These are phyloP conservation scores for Brachionus koreanus DNA, from an alignment of 1,140 invertebrate species.

Conservation along the genomic window DNA sequence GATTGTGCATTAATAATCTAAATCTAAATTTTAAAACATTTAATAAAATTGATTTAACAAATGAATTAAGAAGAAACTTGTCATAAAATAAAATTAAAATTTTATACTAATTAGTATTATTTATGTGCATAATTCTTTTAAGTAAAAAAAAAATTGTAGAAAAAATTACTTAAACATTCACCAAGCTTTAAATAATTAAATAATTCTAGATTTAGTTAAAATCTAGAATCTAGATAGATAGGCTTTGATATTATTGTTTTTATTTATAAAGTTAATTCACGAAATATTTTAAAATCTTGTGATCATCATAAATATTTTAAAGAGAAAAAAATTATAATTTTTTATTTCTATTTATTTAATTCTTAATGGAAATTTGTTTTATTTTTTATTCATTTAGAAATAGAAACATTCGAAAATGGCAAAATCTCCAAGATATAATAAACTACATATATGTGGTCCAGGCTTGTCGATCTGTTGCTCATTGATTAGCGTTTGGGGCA, in stretches of 20 bases:
- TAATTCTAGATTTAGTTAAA: neutral
- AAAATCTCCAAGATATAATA: constrained; percentile 20
- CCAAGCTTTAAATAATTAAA: neutral
- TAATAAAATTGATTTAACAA: no score
- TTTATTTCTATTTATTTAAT: constrained; percentile 6
- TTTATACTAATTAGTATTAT: neutral
- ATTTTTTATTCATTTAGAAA: neutral
- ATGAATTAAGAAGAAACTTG: no score
- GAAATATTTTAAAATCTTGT: neutral
- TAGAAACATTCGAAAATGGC: neutral
- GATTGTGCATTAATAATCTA: no score
- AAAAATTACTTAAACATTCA: neutral
- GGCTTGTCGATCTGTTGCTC: constrained; percentile 32
- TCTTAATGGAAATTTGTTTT: neutral
- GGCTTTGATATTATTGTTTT: neutral
- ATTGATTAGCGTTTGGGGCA: constrained; percentile 41
- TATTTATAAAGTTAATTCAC: neutral
- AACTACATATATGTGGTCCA: constrained; percentile 36
- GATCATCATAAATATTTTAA: neutral
- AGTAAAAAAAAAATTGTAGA: neutral
- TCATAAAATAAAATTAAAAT: no score
- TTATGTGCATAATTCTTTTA: neutral
- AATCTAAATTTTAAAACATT: no score
- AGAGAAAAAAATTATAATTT: constrained; percentile 33
- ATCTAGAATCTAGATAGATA: neutral